Evolutionary conservation across 2,113 vertebrate genomes (phyloP), one percentile per base, ranked within the genome.

Genomic region (Pangasianodon gigas): DNA sequence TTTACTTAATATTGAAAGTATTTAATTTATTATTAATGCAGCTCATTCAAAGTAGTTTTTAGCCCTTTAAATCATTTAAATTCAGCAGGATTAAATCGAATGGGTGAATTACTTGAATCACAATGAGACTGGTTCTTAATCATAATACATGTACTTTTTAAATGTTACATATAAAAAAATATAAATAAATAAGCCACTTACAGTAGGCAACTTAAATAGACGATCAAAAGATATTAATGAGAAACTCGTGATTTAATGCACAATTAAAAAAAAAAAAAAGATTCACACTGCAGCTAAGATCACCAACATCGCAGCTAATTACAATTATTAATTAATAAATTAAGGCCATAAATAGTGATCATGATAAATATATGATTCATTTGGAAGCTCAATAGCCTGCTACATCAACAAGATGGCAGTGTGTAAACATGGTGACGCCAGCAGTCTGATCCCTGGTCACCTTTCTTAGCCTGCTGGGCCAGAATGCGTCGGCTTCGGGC

Each of bases 381-480:
- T 16, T 82, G 77, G 18, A 67, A 81, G 5, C 48, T 7, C 6
- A 77, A 16, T 54, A 21, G 24, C 29, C 26, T 46, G 37, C 2
- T 24, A 60, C 3, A 37, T 18, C 51, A 19, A 81, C 54, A 69
- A 56, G 79, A 26, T 58, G 48, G 19, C 26, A 6, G 26, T 51
- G 26, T 80, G 26, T 52, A 52, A 80, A 80, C 8, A 52, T 54
- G 48, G 77, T 52, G n/a, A 83, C n/a, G 46, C 6, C 11, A 58
- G 18, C 26, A 81, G 44, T 29, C 58, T 88, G 29, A 85, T 54
- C 29, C 44, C 13, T 2, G 18, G 11, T 71, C 18, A 99, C 98
- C 98, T 98, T 96, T 97, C 1, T 96, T 97, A 93, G 95, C 96
- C 94, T 98, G 97, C 94, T 98, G 97, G 93, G 97, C 96, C 93